A percentile compares a stretch with the other conserved stretches of the same genome.
These are phyloP conservation scores for Drosophila azteca DNA, from an alignment of 1,140 invertebrate genomes.

Conservation along the genomic window DNA sequence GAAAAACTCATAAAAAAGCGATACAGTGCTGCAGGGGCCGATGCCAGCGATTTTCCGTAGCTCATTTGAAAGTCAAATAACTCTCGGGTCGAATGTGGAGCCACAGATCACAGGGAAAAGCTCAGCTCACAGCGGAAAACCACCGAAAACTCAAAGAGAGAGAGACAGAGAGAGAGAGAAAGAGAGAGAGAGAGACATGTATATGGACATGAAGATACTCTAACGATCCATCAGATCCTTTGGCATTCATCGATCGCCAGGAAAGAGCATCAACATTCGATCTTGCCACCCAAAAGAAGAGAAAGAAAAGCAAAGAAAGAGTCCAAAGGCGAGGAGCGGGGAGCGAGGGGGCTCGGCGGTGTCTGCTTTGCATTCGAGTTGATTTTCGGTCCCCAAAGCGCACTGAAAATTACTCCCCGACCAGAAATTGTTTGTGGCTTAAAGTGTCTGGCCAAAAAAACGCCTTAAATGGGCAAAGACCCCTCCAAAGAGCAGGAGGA, in stretches of 20 bases:
- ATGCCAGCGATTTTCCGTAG: constrained; percentile 34
- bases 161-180: background rate
- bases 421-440: constrained; percentile 62
- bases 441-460: constrained; percentile 58
- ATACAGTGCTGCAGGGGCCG: constrained; percentile 43
- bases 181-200: background rate
- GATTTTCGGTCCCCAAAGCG: constrained; percentile 47
- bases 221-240: background rate
- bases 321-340: too few relatives aligned
- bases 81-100: constrained; percentile 45
- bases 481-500: constrained; percentile 1
- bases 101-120: constrained; percentile 32
- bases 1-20: constrained; percentile 78
- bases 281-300: too few relatives aligned
- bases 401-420: constrained; percentile 60
- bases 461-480: constrained; percentile 42
- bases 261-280: too few relatives aligned
- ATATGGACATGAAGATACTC: constrained; percentile 34
- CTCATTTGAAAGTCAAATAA: constrained; percentile 82
- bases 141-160: constrained; percentile 56
- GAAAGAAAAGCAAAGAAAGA: too few relatives aligned
- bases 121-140: constrained; percentile 12
- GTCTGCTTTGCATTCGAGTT: constrained; percentile 72
- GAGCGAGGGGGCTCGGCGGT: too few relatives aligned
- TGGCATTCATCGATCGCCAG: too few relatives aligned